Base-by-base conservation (phyloP, 2,113 vertebrate species). In the Monopterus albus region DNA sequence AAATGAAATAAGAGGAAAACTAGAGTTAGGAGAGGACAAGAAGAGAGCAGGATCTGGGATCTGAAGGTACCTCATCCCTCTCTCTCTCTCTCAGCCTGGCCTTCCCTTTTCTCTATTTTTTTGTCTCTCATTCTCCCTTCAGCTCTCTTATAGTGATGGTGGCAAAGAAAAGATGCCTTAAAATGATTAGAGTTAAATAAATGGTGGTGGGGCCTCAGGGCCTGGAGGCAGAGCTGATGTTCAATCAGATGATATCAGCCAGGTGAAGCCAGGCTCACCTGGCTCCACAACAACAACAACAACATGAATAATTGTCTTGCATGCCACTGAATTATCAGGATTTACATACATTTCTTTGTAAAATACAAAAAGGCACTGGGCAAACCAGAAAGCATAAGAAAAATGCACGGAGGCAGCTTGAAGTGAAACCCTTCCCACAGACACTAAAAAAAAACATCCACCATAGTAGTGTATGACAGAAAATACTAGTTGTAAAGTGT, bases 151-250 rank as follows among this genome's bases (percentile, higher is more conserved):
- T 75, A 33, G 66, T 63, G 70, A 80, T 49, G 74, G 63, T 69
- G 62, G 79, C 81, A 79, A 81, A 76, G 83, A 79, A 75, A 81
- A 90, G 82, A 90, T 89, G 76, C 74, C 77, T 90, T 85, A 72
- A 84, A 91, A 88, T 84, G 87, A 92, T 91, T 88, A 86, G 60
- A 84, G 70, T 78, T 87, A 88, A 88, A 88, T 90, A 91, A 92
- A 88, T 62, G 68, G 66, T 40, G 82, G 42, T 53, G 47, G 14
- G 53, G 84, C 77, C 82, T 59, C 47, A 1, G 82, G 89, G 85
- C 71, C 53, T 57, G 84, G 20, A 88, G 92, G 88, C 81, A 77
- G 73, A 78, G 79, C 81, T 73, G 81, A 83, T 82, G 77, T 84
- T 81, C 84, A 86, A 83, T 83, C 62, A 91, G 81, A 90, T 92